Evolutionary conservation across 2,888 invertebrate species (phyloP).

Genomic region (Nineta flava): DNA sequence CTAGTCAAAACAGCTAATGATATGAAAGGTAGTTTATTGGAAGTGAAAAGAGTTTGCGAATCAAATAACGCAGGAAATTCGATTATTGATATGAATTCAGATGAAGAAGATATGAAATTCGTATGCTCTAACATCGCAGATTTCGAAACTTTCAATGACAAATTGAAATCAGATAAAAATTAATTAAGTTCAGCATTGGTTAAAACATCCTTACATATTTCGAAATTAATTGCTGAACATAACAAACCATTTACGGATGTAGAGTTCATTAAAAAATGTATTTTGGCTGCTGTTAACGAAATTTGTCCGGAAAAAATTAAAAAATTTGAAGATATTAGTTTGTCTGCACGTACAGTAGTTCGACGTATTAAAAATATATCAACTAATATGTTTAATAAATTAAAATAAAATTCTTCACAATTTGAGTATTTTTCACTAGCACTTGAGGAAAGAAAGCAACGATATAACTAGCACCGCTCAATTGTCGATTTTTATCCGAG

Average conservation of each 20-base stretch:
- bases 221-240: constrained; percentile 8
- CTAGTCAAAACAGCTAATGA: no score
- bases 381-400: background rate
- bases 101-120: no score
- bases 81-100: no score
- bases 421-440: constrained; percentile 2
- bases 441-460: background rate
- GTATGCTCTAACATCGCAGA: no score
- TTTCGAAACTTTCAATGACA: no score
- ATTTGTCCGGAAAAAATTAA: constrained; percentile 8
- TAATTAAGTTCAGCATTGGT: constrained; percentile 8
- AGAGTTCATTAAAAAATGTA: constrained; percentile 11
- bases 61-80: no score
- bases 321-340: constrained; percentile 9
- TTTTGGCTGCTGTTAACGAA: constrained; percentile 8
- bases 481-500: constrained; percentile 9
- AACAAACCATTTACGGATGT: constrained; percentile 10
- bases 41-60: no score
- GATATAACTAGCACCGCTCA: no score
- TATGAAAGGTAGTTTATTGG: no score
- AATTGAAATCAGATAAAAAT: no score
- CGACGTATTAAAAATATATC: background rate
- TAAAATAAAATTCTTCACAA: background rate
- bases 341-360: constrained; percentile 9
- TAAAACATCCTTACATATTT: constrained; percentile 7